Base-by-base conservation (phyloP, 92 coral and sea anemone genomes). In the Epizoanthus stellaris region DNA sequence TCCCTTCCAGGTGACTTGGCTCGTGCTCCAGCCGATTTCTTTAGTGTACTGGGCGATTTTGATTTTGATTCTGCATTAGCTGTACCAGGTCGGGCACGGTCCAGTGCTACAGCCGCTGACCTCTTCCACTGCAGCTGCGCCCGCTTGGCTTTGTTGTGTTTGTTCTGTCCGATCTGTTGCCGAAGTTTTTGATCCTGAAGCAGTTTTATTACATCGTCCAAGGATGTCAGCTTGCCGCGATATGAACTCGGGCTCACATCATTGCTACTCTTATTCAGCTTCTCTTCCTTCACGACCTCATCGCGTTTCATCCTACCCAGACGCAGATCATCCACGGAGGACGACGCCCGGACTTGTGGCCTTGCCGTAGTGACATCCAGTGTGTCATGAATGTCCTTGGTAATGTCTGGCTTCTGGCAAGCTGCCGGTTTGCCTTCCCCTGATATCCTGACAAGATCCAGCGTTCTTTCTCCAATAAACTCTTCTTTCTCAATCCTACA, bases 141-240 rank as follows among this genome's bases (percentile, higher is more conserved):
- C 80, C 92, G 86, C 23, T 88, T 93, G 2, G 91, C 94, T 53
- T 84, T 74, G 77, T 80, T 65, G 53, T 83, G 83, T 38, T 91
- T 81, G 30, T 85, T 94, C 56, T 95, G 92, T 12, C 95, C 98
- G 73, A 96, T 76, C 67, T 93, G 94, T 40, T 94, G 99, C 70
- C 92, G 81, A 14, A 91, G 71, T 49, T 88, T 92, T 75, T 96
- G 98, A 79, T 96, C 99, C 71, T 94, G 97, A 40, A 96, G 95
- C 49, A 96, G 93, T 56, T 80, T 90, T 0, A 96, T 81, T 3
- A 96, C 99, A 38, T 92, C 96, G 67, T 94, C 96, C 25, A 96
- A 87, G 15, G 98, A 92, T 4, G 99, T 94, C 19, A 93, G 87
- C 77, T 86, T 88, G 30, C 75, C 84, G 20, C 86, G 85, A 57